Base-by-base conservation (phyloP, 2,113 vertebrate species). In the Calidris pugnax region DNA sequence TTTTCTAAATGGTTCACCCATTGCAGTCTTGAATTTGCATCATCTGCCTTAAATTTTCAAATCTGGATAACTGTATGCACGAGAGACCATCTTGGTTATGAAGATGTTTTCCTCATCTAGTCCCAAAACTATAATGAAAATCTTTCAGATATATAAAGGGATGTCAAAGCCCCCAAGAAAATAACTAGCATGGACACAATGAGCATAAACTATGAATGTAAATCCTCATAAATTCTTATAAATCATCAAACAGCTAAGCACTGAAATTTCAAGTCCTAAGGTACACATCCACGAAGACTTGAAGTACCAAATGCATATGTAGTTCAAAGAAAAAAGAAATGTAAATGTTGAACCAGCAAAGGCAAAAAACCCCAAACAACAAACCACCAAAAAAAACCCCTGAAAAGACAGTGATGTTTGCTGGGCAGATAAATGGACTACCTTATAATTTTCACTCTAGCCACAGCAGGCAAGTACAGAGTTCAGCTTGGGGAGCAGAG, bases 391-490 rank as follows among this genome's bases (percentile, higher is more conserved):
- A 51, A 51, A 26, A 26, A 47, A 21, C 2, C 10, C 53, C 53
- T 55, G 53, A 23, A 39, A 67, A 26, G 3, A 27, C 9, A 37
- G 30, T n/a, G 0, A 67, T 1, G 0, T 33, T 56, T 89, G 14
- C 48, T 63, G 39, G 14, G 39, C 37, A 83, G 12, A 18, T 41
- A 57, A 78, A 57, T 17, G 17, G 35, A 57, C 37, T 47, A 39
- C 17, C 7, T 47, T 45, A 30, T 4, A 64, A 39, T 32, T 93
- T 73, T 37, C 62, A 50, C 12, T 23, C 20, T 4, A 55, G 63
- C 28, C 37, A 79, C 1, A 1, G 37, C 26, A 69, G 15, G 20
- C 0, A 0, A 85, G 9, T 32, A 50, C 8, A 73, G 39, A 75
- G 39, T 37, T 75, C 53, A 87, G 15, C 10, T 45, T 12, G 13